Percentiles rank a stretch among this genome's conserved stretches.
Evolutionary conservation across 2,113 vertebrate genomes (phyloP).

Genomic region (Electrona antarctica): DNA sequence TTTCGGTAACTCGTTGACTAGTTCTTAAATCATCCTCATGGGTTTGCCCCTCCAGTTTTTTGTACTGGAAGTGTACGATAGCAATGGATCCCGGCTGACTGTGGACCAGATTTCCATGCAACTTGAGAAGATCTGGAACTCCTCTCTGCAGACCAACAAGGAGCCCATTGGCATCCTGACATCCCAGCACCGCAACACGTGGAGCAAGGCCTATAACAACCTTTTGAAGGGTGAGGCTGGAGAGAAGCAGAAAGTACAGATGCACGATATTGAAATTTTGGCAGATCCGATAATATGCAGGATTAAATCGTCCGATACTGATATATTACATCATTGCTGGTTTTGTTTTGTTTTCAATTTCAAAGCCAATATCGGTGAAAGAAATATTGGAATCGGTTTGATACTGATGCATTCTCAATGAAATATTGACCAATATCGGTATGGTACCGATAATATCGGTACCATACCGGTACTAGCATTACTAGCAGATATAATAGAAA

Average conservation of each 20-base stretch:
- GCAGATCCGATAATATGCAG: too few species aligned
- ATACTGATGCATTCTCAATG: neutral
- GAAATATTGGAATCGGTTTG: neutral
- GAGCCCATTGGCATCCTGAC: slow-evolving; percentile 96
- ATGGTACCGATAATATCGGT: too few species aligned
- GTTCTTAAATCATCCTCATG: neutral
- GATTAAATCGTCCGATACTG: too few species aligned
- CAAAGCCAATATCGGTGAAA: neutral
- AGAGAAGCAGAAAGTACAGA: neutral
- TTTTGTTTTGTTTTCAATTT: neutral
- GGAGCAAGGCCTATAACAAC: slow-evolving; percentile 95
- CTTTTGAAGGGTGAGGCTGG: slow-evolving; percentile 90
- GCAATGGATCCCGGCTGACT: slow-evolving; percentile 87
- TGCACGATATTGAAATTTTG: too few species aligned
- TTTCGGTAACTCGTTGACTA: too few species aligned
- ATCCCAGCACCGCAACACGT: slow-evolving; percentile 95
- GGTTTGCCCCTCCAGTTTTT: slow-evolving; percentile 84
- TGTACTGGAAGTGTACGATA: slow-evolving; percentile 93
- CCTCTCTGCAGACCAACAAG: slow-evolving; percentile 95
- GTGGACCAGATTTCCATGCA: slow-evolving; percentile 91
- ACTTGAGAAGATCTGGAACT: slow-evolving; percentile 98
- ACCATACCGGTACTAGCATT: too few species aligned
- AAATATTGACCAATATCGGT: neutral
- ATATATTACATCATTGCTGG: too few species aligned
- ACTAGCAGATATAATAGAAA: neutral